Base-by-base conservation (phyloP, 2,797 vertebrate species). In the Falco columbarius region DNA sequence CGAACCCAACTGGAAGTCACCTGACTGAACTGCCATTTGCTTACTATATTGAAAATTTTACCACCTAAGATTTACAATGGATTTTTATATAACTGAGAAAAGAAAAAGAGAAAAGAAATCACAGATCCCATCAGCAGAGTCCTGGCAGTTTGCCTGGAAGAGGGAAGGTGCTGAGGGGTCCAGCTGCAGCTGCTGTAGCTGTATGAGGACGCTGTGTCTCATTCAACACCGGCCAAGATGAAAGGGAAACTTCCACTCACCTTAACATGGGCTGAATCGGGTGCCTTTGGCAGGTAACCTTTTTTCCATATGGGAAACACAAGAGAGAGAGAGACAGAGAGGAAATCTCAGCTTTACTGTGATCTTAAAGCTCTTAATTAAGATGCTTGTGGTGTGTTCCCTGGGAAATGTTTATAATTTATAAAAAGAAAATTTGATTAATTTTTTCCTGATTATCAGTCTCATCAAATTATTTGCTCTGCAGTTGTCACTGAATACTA, bases 391-490 rank as follows among this genome's bases (percentile, higher is more conserved):
- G 42, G 17, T 52, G 55, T 79, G 58, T 89, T 92, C 17, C 52
- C 52, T 56, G 61, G 47, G 70, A 88, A 54, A 42, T 38, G 9
- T 71, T 93, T 77, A 65, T 71, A 56, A 90, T 91, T 93, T 72
- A 34, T 65, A 74, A 70, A 75, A 82, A 89, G 26, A 90, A 89
- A 86, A 81, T 46, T 27, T 59, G 30, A 27, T 90, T 81, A 72
- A 27, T 77, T 87, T 89, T 88, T 89, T 84, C 5, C 4, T 58
- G 21, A 66, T 95, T 86, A 79, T 47, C 42, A 75, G 3, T 36
- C 22, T 90, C 73, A 91, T 90, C 32, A 92, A 81, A 68, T 86
- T 92, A 82, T 73, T 91, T 81, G 38, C 22, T 93, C 72, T 82
- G 27, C 56, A 61, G 32, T 94, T 94, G 36, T 68, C 59, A 87